Conservation (phyloP, 2,113 vertebrate species). For the Leptocoma aspasia region DNA sequence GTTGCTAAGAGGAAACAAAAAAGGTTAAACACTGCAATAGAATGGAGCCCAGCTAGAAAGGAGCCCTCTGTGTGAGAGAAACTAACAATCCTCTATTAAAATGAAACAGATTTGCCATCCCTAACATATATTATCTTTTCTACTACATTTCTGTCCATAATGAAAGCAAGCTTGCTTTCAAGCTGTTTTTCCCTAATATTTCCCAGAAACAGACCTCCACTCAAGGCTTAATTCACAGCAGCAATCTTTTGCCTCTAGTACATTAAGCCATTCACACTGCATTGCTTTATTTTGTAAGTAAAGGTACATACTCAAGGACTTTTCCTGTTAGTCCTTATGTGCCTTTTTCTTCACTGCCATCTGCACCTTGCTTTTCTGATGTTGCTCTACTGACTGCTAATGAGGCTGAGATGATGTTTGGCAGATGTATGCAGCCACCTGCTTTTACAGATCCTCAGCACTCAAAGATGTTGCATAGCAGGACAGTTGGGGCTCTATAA, state of each 20-base stretch:
- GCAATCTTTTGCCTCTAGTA: background rate
- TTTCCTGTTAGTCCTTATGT: background rate
- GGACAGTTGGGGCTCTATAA: background rate
- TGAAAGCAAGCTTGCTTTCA: background rate
- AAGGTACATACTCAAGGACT: background rate
- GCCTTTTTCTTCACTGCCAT: conserved; percentile 18
- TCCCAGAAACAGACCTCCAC: background rate
- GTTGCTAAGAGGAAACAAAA: background rate
- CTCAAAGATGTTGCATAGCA: background rate
- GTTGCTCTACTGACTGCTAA: conserved; percentile 19
- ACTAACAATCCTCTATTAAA: background rate
- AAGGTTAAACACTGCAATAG: background rate
- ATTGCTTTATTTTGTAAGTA: background rate
- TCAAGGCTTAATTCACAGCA: background rate
- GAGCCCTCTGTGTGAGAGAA: background rate
- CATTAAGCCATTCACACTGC: background rate
- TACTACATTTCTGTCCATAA: background rate
- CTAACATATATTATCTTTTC: background rate
- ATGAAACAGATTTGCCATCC: background rate
- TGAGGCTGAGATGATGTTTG: conserved; percentile 18
- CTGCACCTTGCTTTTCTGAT: conserved; percentile 28
- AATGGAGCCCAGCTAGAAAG: background rate
- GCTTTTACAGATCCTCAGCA: background rate
- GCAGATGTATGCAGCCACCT: conserved; percentile 30
- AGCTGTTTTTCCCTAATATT: background rate